phyloP scores from a whole-genome alignment of 2,888 invertebrate species.

The Leptinotarsa peninsularis region DNA sequence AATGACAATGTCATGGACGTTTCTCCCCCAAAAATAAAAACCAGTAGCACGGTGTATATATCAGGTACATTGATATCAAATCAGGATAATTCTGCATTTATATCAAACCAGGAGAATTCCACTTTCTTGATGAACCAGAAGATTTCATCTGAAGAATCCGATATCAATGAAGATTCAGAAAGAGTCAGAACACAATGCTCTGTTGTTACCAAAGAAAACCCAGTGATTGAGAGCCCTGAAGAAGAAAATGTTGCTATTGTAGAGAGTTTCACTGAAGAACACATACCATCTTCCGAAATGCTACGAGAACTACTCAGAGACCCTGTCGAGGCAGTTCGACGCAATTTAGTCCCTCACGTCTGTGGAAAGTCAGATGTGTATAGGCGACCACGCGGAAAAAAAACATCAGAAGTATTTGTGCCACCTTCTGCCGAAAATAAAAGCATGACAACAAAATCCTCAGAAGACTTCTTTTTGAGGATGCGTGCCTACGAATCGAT shows the following conservation, averaged over 20 bases:
- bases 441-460: conserved; percentile 28
- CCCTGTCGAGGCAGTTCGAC: conserved; percentile 81
- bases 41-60: conserved; percentile 64
- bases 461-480: conserved; percentile 76
- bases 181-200: conserved; percentile 36
- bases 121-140: conserved; percentile 52
- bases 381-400: conserved; percentile 62
- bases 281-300: conserved; percentile 56
- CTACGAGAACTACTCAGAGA: conserved; percentile 73
- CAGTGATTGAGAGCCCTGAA: conserved; percentile 5
- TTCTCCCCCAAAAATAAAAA: conserved; percentile 48
- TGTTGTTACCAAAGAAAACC: conserved; percentile 34
- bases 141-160: conserved; percentile 25
- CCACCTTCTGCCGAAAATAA: conserved; percentile 20
- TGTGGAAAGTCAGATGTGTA: conserved; percentile 74
- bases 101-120: conserved; percentile 29
- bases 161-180: conserved; percentile 23
- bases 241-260: conserved; percentile 3
- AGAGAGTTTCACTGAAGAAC: conserved; percentile 21
- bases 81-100: conserved; percentile 46
- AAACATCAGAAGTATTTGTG: conserved; percentile 28
- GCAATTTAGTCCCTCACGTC: conserved; percentile 81
- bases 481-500: conserved; percentile 65
- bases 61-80: conserved; percentile 58
- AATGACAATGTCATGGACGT: conserved; percentile 68